Percentiles rank a stretch among this genome's conserved stretches.
Evolutionary conservation across 1,140 invertebrate species (phyloP).

Genomic region (Panagrolaimus sp.): DNA sequence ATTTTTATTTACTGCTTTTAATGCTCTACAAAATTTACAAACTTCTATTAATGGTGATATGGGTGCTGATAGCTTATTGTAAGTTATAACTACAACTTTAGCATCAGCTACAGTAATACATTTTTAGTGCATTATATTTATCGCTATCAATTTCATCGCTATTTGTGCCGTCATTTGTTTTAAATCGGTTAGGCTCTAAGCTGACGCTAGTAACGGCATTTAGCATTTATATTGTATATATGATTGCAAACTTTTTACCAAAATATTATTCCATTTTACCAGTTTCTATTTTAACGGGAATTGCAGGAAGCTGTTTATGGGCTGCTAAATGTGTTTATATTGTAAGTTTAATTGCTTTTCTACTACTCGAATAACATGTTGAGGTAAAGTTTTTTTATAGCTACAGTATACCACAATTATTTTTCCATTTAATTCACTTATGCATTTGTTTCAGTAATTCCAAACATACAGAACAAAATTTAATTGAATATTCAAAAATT

Average conservation of each 20-base stretch:
- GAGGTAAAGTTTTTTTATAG: no score
- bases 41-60: constrained; percentile 56
- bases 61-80: constrained; percentile 49
- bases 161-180: constrained; percentile 54
- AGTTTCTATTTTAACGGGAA: constrained; percentile 72
- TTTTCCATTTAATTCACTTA: no score
- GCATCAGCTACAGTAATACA: background rate
- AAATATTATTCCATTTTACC: constrained; percentile 78
- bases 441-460: no score
- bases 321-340: constrained; percentile 89
- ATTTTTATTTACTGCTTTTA: constrained; percentile 86
- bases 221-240: constrained; percentile 85
- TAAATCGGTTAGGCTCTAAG: constrained; percentile 75
- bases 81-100: background rate
- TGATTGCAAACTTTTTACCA: constrained; percentile 83
- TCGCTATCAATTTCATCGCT: constrained; percentile 54
- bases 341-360: background rate
- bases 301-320: constrained; percentile 91
- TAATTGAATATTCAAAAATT: no score
- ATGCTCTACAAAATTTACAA: constrained; percentile 77
- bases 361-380: no score
- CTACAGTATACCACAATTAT: no score
- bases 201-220: constrained; percentile 85
- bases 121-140: constrained; percentile 48
- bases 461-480: no score